Conservation (phyloP, 2,797 vertebrate genomes). For the Sandelia bainsii region DNA sequence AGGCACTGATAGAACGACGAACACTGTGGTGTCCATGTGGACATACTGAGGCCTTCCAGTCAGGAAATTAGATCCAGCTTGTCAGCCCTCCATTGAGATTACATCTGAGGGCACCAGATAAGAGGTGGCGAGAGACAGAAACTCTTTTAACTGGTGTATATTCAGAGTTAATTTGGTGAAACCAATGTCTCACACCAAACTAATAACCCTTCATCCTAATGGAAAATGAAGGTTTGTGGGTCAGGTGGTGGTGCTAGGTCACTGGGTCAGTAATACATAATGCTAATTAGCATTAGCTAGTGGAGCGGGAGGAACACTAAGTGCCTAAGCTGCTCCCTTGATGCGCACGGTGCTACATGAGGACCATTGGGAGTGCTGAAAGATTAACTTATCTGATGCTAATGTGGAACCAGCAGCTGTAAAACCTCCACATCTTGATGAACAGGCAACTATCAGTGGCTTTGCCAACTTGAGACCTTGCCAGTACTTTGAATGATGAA, state of each 20-base stretch:
- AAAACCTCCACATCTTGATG: constrained; percentile 51
- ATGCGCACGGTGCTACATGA: constrained; percentile 14
- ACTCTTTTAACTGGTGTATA: constrained; percentile 19
- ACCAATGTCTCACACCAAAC: constrained; percentile 17
- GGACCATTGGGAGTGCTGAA: constrained; percentile 19
- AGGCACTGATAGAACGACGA: constrained; percentile 44
- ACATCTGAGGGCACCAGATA: constrained; percentile 54
- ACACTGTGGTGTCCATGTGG: constrained; percentile 50
- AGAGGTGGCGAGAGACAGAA: constrained; percentile 27
- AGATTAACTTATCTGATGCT: constrained; percentile 49
- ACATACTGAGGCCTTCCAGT: constrained; percentile 44
- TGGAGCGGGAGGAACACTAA: constrained; percentile 9
- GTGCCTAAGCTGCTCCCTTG: constrained; percentile 17
- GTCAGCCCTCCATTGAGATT: constrained; percentile 56
- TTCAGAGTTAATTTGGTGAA: constrained; percentile 24
- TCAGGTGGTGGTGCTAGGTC: constrained; percentile 2
- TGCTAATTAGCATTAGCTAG: constrained; percentile 34
- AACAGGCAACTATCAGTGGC: constrained; percentile 44
- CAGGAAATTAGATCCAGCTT: constrained; percentile 60
- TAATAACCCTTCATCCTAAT: neutral
- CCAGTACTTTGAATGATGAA: constrained; percentile 48
- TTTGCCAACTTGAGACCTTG: constrained; percentile 49
- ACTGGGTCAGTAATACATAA: constrained; percentile 13
- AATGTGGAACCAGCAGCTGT: constrained; percentile 47
- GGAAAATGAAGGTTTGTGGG: constrained; percentile 1